Base-by-base conservation (phyloP, 2,888 invertebrate species). In the Melanargia galathea region DNA sequence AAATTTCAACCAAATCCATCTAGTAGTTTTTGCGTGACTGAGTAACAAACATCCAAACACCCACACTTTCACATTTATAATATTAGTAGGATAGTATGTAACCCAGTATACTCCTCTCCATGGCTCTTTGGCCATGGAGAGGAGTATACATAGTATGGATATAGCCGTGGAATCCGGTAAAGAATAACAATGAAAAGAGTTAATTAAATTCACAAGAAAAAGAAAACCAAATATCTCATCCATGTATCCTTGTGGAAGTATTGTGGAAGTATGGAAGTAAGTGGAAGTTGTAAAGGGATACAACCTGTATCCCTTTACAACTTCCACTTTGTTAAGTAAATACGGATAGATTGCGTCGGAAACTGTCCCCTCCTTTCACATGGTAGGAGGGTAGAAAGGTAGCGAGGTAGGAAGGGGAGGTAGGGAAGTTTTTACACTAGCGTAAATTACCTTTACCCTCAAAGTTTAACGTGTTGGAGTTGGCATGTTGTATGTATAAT, bases 381-480 rank as follows among this genome's bases (percentile, higher is more conserved):
- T 43, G 18, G 45, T 24, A 35, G 58, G 10, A 18, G n/a, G n/a
- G 4, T 51, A 30, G 51, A 3, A 30, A 16, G 51, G 30, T 22
- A 26, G 48, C 5, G 7, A 24, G 26, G 24, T 30, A 13, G 51
- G 8, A 45, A n/a, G 3, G n/a, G 43, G 43, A 18, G 55, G 38
- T 24, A 54, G 66, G 22, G 16, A 57, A 49, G 56, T 62, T 62
- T 62, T 62, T 62, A 62, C 33, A 52, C 57, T 45, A 45, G 30
- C n/a, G 56, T 49, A 62, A 62, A 62, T 57, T 58, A 62, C 62
- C 51, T 57, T 45, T 52, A 49, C 45, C 55, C 49, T 48, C 48
- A 20, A 51, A 62, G 57, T 62, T 62, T 35, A 49, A 56, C 49
- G 16, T 45, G 62, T 52, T 62, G 40, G 56, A 35, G 57, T 58